Conservation (phyloP, 2,113 vertebrate genomes). For the Felis chaus region DNA sequence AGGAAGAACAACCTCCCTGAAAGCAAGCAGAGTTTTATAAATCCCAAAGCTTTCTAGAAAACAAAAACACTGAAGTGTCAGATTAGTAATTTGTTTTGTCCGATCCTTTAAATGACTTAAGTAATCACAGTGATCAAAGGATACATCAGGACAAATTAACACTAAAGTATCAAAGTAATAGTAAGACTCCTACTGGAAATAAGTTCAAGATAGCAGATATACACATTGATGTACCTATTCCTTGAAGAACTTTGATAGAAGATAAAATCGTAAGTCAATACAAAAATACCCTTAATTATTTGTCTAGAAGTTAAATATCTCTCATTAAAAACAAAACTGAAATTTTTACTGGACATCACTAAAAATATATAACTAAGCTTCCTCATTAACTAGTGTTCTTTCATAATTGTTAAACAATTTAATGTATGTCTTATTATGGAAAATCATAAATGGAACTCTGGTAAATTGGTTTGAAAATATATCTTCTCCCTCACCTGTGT, state of each 20-base stretch:
- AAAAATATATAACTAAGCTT: conserved; percentile 49
- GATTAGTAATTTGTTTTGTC: not conserved
- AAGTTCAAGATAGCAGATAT: not conserved
- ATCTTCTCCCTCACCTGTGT: not conserved
- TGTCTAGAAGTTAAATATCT: not conserved
- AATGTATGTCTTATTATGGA: not conserved
- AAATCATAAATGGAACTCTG: not conserved
- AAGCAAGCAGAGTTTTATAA: not conserved
- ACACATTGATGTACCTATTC: conserved; percentile 34
- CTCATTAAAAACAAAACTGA: conserved; percentile 48
- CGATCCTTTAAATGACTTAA: not conserved
- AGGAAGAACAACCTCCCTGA: not conserved
- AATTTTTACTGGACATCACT: conserved; percentile 37
- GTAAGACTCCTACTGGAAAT: not conserved
- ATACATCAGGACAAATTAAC: not conserved
- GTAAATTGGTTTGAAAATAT: conserved; percentile 16
- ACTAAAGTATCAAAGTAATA: not conserved
- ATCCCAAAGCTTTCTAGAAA: not conserved
- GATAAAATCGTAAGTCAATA: not conserved
- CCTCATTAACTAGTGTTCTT: not conserved
- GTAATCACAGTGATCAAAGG: conserved; percentile 30
- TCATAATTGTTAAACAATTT: not conserved
- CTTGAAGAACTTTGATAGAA: conserved; percentile 33
- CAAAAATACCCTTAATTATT: conserved; percentile 30
- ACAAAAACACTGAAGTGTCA: not conserved